A percentile compares a stretch with the other conserved stretches of the same genome.
Conservation (phyloP, 2,888 invertebrate species). For the Mantis religiosa region DNA sequence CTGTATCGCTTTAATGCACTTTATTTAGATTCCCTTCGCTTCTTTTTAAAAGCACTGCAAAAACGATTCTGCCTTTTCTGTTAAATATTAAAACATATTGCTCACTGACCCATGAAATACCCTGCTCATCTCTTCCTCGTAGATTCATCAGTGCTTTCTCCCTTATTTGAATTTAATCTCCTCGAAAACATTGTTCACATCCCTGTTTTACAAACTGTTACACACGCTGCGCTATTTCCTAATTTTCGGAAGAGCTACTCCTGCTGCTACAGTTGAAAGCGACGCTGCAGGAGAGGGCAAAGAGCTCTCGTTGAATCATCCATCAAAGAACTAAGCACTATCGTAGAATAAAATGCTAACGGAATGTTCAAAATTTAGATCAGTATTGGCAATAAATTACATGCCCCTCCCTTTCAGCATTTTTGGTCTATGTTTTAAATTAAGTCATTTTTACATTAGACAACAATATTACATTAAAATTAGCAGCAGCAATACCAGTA, state of each 20-base stretch:
- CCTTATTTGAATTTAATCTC: background rate
- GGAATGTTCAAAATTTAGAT: background rate
- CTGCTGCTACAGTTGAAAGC: background rate
- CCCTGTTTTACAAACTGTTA: background rate
- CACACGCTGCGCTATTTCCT: background rate
- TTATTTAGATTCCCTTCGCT: background rate
- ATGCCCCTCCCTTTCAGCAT: background rate
- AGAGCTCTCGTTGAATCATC: background rate
- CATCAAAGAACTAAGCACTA: background rate
- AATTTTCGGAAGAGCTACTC: background rate
- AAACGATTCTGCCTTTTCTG: background rate
- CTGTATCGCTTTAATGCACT: background rate
- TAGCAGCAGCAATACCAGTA: no score
- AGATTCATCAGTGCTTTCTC: background rate
- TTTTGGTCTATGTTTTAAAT: background rate
- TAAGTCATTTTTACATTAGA: no score
- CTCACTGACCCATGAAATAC: background rate
- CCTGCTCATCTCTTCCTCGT: background rate
- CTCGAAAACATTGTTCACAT: background rate
- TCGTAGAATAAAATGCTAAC: background rate
- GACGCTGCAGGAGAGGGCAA: background rate
- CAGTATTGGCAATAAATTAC: background rate
- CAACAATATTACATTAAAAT: no score
- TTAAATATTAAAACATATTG: background rate
- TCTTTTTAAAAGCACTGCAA: background rate